Base-by-base conservation (phyloP, 2,113 vertebrate genomes). In the Cephalophus harveyi region DNA sequence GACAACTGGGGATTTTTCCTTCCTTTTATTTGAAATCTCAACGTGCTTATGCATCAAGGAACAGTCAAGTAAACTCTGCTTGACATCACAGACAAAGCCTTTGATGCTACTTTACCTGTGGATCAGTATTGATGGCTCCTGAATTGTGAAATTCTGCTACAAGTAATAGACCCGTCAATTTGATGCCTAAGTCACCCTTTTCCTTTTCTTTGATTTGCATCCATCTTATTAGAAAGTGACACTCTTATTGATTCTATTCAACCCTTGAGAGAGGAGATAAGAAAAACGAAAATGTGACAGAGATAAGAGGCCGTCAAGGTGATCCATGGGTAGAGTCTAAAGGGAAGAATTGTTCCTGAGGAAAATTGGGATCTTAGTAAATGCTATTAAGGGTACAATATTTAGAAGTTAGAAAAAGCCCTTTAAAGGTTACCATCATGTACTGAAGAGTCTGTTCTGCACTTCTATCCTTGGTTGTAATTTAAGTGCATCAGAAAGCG, bases 191-290 rank as follows among this genome's bases (percentile, higher is more conserved):
- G 84, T 40, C 96, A 93, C 91, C 16, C 48, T 97, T 98, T 91
- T 89, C 33, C 30, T 19, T 96, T 95, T 93, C 91, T 59, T 2
- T 97, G 96, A 97, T 94, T 97, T 95, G 78, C 94, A 98, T 98
- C 89, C 46, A 25, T 98, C 98, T 98, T 62, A 94, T 98, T 98
- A 98, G 97, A 97, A 98, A 93, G 79, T 97, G 96, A 95, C 91
- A n/a, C 92, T 87, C 67, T 64, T 97, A 87, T 57, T n/a, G 97
- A 98, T 98, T 97, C 59, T 89, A 95, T 97, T 97, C 95, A 97
- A 33, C 78, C 93, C 90, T 96, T 96, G 95, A 97, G 97, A 98
- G 97, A 94, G 52, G 97, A 96, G 96, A 97, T 5, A 95, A 98
- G 96, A 62, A 81, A 95, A 95, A 97, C 8, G 76, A 97, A 98